Percentiles rank a stretch among this genome's conserved stretches.
Evolutionary conservation across 2,113 vertebrate genomes (phyloP).

Genomic region (Ursus arctos): DNA sequence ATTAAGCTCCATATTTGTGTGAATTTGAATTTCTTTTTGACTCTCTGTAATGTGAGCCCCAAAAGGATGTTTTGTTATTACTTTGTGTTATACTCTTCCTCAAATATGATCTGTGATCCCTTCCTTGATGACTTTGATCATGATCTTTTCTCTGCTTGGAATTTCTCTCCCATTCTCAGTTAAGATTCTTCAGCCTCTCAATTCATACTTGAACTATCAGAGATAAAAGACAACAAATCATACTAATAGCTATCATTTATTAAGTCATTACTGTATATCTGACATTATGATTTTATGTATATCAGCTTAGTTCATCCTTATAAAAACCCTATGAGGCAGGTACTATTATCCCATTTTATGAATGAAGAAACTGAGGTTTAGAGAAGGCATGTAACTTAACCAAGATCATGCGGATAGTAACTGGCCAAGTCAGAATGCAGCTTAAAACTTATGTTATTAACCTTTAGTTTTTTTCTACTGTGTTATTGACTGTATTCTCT

Average conservation of each 20-base stretch:
- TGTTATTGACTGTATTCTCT: background rate
- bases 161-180: background rate
- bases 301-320: background rate
- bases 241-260: background rate
- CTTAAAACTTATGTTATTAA: background rate
- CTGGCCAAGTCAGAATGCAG: background rate
- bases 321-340: background rate
- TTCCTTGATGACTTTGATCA: background rate
- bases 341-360: background rate
- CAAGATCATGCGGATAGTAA: background rate
- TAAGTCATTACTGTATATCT: background rate
- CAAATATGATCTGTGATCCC: background rate
- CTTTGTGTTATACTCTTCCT: background rate
- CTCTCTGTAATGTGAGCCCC: background rate
- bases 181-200: background rate
- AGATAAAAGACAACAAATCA: slow-evolving; percentile 2
- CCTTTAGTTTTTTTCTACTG: background rate
- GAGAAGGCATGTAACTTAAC: background rate
- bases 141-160: background rate
- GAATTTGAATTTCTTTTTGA: slow-evolving; percentile 31
- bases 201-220: background rate
- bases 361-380: slow-evolving; percentile 18
- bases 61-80: background rate
- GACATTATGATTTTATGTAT: background rate
- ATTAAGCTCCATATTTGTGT: background rate